A percentile compares a stretch with the other conserved stretches of the same genome.
phyloP scores from a whole-genome alignment of 2,797 vertebrate species.

The Cephalopachus bancanus region DNA sequence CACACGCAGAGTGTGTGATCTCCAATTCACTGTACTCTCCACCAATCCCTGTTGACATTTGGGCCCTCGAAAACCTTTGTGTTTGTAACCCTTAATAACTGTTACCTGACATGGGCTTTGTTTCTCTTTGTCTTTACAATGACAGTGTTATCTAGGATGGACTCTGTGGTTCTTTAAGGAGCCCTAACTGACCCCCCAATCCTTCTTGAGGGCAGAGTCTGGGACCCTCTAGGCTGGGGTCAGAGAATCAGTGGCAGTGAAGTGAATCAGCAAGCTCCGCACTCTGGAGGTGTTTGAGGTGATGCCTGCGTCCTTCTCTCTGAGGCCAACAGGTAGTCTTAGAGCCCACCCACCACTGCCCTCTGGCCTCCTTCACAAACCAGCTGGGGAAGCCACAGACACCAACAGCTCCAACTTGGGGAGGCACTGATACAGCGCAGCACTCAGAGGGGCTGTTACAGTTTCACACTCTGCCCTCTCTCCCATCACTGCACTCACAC shows the following conservation, averaged over 20 bases:
- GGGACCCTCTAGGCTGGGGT: too few species aligned
- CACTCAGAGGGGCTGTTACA: not conserved
- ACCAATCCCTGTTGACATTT: not conserved
- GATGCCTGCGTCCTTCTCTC: not conserved
- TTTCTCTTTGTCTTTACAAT: not conserved
- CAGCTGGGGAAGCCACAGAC: not conserved
- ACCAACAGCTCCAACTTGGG: not conserved
- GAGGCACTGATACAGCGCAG: not conserved
- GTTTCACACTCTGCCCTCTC: not conserved
- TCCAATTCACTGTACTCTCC: not conserved
- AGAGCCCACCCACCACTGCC: not conserved
- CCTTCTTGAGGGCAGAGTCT: not conserved
- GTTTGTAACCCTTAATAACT: not conserved
- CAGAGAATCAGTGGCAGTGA: not conserved
- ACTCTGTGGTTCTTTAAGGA: not conserved
- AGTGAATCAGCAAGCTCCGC: not conserved
- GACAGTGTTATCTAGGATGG: not conserved
- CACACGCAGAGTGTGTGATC: rapidly evolving
- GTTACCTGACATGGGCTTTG: not conserved
- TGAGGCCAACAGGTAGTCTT: not conserved
- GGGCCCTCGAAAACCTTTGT: not conserved
- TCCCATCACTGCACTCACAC: not conserved
- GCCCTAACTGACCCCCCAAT: not conserved
- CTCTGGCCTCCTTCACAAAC: not conserved
- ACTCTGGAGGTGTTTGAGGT: not conserved